Evolutionary conservation across 2,113 vertebrate genomes (phyloP), one percentile per base, ranked within the genome.

Genomic region (Datnioides undecimradiatus): DNA sequence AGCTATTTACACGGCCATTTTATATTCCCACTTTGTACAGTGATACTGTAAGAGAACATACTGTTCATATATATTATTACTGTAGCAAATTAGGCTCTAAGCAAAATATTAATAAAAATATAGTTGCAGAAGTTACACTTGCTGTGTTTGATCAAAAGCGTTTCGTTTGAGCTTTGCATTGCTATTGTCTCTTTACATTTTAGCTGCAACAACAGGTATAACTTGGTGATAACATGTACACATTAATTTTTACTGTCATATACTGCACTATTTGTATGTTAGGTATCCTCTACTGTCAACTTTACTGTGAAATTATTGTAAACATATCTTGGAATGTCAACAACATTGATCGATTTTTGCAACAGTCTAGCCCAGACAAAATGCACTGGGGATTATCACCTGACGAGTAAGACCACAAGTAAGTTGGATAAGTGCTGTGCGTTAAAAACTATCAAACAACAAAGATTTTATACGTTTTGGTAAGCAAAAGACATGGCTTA

Each of bases 61-160:
- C 25, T 74, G 21, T 79, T 41, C 1, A 67, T 69, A 84, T 69
- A 84, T 80, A 49, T 48, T 80, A 82, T 52, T 70, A 62, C 41
- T 48, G 19, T 82, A 70, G 91, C 89, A 93, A 88, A 86, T 87
- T 76, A 92, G 79, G 31, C 49, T 86, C 25, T 77, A 86, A 87
- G 91, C 90, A 87, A 87, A 87, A 74, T 85, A 80, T 88, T 79
- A 81, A 82, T 86, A 79, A 62, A 85, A 91, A 90, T 88, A 89
- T 87, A 87, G n/a, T 60, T 91, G 75, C 71, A 87, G 83, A 69
- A 78, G 62, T 64, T 64, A 67, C 79, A 86, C 14, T 77, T 76
- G 31, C 46, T 48, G 40, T 62, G 38, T 77, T 58, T 51, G 31
- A 70, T 72, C 46, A 33, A 46, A 59, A 58, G 49, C 63, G 7